Conservation (phyloP, 2,797 vertebrate species). For the Dromococcyx pavoninus region DNA sequence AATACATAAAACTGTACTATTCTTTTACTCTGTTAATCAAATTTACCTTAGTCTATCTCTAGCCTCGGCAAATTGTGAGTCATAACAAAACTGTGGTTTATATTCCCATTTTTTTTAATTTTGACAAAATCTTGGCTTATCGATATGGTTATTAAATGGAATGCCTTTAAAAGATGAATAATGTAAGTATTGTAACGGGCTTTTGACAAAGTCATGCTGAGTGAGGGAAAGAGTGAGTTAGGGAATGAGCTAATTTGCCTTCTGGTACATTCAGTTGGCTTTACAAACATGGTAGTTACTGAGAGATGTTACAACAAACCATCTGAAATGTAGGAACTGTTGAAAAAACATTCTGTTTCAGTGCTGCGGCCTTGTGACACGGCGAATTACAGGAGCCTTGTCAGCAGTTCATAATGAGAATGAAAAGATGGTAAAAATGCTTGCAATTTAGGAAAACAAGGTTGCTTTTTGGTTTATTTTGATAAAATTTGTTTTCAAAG, state of each 20-base stretch:
- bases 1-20: background rate
- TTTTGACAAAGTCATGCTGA: background rate
- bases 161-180: background rate
- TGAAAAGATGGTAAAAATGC: background rate
- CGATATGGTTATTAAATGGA: background rate
- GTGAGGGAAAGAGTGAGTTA: background rate
- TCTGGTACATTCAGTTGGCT: background rate
- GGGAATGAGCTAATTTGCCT: background rate
- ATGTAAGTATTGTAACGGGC: background rate
- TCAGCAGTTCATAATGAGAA: background rate
- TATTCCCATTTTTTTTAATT: background rate
- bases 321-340: slow-evolving; percentile 25
- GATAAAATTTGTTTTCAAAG: background rate
- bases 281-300: background rate
- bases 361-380: background rate
- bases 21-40: background rate
- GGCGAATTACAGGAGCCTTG: background rate
- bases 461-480: background rate
- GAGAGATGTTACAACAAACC: background rate
- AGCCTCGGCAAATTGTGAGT: background rate
- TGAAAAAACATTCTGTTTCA: slow-evolving; percentile 28
- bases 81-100: background rate
- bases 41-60: background rate
- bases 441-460: background rate
- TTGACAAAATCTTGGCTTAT: background rate